Conservation (phyloP, 2,888 invertebrate genomes). For the Nasonovia ribisnigri region DNA sequence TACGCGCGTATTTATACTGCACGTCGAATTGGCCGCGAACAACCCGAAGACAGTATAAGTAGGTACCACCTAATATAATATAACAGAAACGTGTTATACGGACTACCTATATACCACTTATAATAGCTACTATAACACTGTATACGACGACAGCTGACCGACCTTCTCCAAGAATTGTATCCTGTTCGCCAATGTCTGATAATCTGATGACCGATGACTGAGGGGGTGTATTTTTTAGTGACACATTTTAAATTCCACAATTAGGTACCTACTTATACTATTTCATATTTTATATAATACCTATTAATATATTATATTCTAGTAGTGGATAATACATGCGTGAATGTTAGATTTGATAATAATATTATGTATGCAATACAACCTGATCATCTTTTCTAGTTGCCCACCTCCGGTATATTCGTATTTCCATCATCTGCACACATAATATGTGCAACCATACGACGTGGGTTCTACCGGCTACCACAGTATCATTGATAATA, state of each 20-base stretch:
- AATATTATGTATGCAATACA: neutral
- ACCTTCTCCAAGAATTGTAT: neutral
- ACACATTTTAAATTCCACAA: neutral
- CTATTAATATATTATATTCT: neutral
- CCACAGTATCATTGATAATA: neutral
- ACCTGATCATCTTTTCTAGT: neutral
- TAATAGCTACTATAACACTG: neutral
- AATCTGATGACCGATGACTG: neutral
- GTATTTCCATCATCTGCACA: neutral
- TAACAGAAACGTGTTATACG: neutral
- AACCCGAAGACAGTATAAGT: constrained; percentile 11
- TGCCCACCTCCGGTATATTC: no score
- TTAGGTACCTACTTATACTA: neutral
- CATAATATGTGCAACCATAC: neutral
- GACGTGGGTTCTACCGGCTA: neutral
- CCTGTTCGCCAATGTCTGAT: neutral
- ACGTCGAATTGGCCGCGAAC: constrained; percentile 10
- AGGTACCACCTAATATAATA: no score
- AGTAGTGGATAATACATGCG: neutral
- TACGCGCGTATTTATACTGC: neutral
- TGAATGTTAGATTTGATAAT: neutral
- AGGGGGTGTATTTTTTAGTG: neutral
- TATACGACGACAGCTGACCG: no score
- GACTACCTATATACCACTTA: neutral
- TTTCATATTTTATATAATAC: neutral